Conservation (phyloP, 2,797 vertebrate genomes). For the Hemitrygon akajei region DNA sequence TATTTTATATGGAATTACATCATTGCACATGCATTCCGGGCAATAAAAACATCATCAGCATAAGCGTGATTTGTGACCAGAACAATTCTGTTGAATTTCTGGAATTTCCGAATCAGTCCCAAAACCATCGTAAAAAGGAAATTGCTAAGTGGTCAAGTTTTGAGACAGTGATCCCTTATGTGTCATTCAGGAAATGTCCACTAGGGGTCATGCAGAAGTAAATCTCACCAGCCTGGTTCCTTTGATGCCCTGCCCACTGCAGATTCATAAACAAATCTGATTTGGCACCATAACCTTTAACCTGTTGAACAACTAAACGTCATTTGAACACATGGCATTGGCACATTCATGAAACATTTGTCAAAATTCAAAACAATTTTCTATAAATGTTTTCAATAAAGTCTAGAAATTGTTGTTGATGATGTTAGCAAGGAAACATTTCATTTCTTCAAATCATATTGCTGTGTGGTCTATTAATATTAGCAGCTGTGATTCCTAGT, state of each 20-base stretch:
- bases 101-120: too few relatives aligned
- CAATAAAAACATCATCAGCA: too few relatives aligned
- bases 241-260: neutral
- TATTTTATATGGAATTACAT: too few relatives aligned
- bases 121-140: too few relatives aligned
- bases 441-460: neutral
- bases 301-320: slow-evolving; percentile 18
- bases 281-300: slow-evolving; percentile 30
- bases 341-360: neutral
- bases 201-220: slow-evolving; percentile 33
- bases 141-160: neutral
- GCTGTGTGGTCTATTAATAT: neutral
- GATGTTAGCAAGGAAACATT: neutral
- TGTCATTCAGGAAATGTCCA: neutral
- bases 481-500: neutral
- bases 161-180: neutral
- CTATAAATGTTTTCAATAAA: neutral
- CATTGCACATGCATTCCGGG: too few relatives aligned
- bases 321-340: neutral
- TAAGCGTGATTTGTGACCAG: too few relatives aligned
- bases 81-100: too few relatives aligned
- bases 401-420: neutral
- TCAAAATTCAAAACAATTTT: neutral
- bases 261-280: slow-evolving; percentile 18
- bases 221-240: neutral